Evolutionary conservation across 2,888 invertebrate genomes (phyloP), one percentile per base, ranked within the genome.

Genomic region (Pristionchus japonicus): DNA sequence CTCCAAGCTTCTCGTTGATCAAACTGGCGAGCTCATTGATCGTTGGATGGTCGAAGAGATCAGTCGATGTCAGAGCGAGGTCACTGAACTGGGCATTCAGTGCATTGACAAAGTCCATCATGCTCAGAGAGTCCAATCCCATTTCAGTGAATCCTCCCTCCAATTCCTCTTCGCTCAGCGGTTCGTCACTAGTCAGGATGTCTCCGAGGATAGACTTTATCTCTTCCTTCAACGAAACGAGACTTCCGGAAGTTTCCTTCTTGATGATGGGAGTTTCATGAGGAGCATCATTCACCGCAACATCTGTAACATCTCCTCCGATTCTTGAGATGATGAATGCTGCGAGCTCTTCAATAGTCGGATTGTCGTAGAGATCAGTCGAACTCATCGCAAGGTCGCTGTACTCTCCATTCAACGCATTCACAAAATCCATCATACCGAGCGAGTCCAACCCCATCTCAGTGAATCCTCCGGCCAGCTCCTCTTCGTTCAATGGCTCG

Each of bases 401-500:
- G 67, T 89, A 91, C 37, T 90, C 89, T 43, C 89, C 88, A 85
- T 92, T 92, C 43, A 92, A 80, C 23, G 91, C 89, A 74, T 93
- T 92, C 70, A 92, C 90, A 84, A 93, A 93, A 61, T 93, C 93
- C 37, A 93, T 91, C 85, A 93, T 43, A 13, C 92, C 89, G 27
- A 93, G 89, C 1, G 93, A 93, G 67, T 93, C 93, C 89, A 93
- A 88, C 87, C 93, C 93, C 34, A 93, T 89, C 31, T 93, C 93
- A 47, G 91, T 90, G 89, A 93, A 92, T 27, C 92, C 92, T 77
- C 77, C 57, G 15, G 31, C 64, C 61, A 57, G 20, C 27, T 85
- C 40, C 49, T 86, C 67, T 34, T 67, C 80, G 27, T 49, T 31
- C n/a, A 89, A 61, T 20, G 77, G 88, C 17, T 70, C 85, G 9